Base-by-base conservation (phyloP, 2,888 invertebrate genomes). In the Mycalesis mineus region DNA sequence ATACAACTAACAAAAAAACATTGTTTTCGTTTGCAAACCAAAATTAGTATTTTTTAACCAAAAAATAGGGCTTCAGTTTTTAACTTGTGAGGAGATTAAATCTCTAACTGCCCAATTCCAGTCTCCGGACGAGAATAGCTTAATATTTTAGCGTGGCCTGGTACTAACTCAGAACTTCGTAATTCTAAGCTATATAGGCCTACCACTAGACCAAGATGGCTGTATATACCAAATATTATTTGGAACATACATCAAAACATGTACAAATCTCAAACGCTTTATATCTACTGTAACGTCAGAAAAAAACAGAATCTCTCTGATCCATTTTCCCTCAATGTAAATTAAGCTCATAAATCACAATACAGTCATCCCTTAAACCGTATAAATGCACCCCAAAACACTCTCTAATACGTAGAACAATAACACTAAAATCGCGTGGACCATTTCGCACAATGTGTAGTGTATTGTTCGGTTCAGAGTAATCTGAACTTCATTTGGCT, bases 401-500 rank as follows among this genome's bases (percentile, higher is more conserved):
- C 17, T 22, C 42, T 52, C 39, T 52, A 61, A 58, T 55, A 14
- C 55, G 29, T 33, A 28, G n/a, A 28, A 13, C 22, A 51, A 42
- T 55, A 48, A 55, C 17, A 22, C 8, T 51, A 49, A 51, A 58
- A 44, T 51, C 29, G 22, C 44, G 42, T 41, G 37, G 37, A 13
- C 41, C 15, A 33, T 48, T 50, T 33, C 11, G 39, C 33, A n/a
- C 36, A 47, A 41, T 50, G 51, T 48, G 17, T 13, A 15, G 41
- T 33, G 36, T 55, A 61, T 61, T 58, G 61, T 61, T 61, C 55
- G 55, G 36, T 61, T 49, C 50, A 14, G 44, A 22, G 47, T 58
- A 58, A 61, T 61, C 55, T 58, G 51, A 42, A 47, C 42, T 61
- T 37, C 51, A 52, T 58, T 61, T 61, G 52, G 55, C 52, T 52